Percentiles rank a stretch among this genome's conserved stretches.
These are phyloP conservation scores for Linhomoeus sp. DNA, from an alignment of 2,888 invertebrate genomes.

Conservation along the genomic window DNA sequence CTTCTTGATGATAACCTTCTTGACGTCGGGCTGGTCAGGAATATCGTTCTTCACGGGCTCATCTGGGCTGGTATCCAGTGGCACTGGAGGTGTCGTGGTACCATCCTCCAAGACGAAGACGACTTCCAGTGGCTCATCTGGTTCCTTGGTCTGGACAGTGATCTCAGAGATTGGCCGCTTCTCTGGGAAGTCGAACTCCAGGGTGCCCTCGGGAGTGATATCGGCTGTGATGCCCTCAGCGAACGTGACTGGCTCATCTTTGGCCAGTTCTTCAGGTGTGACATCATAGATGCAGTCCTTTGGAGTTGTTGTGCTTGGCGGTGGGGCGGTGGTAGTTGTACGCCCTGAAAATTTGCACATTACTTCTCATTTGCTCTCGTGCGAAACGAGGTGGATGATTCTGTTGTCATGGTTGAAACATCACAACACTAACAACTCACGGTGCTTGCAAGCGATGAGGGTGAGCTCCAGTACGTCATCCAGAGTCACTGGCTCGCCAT, in stretches of 20 bases:
- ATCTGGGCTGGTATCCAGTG: background rate
- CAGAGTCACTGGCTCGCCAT: too few relatives aligned
- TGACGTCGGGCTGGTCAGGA: too few relatives aligned
- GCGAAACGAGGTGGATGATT: too few relatives aligned
- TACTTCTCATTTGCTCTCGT: too few relatives aligned
- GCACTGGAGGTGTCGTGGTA: background rate
- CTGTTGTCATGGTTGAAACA: too few relatives aligned
- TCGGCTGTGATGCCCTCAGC: background rate
- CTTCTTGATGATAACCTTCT: background rate
- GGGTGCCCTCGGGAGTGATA: background rate
- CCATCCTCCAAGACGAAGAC: background rate
- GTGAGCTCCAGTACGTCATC: too few relatives aligned
- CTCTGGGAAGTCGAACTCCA: background rate
- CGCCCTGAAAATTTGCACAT: too few relatives aligned
- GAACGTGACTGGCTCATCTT: background rate
- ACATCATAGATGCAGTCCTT: background rate
- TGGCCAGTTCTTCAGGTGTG: background rate
- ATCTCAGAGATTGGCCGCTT: background rate
- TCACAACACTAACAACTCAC: too few relatives aligned
- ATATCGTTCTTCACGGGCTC: background rate
- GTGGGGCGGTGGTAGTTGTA: too few relatives aligned
- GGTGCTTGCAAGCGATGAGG: too few relatives aligned
- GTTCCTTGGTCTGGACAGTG: background rate
- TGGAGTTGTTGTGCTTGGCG: background rate
- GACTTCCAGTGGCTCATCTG: background rate